Evolutionary conservation across 1,140 invertebrate genomes (phyloP), one percentile per base, ranked within the genome.

Genomic region (Condylostylus longicornis): DNA sequence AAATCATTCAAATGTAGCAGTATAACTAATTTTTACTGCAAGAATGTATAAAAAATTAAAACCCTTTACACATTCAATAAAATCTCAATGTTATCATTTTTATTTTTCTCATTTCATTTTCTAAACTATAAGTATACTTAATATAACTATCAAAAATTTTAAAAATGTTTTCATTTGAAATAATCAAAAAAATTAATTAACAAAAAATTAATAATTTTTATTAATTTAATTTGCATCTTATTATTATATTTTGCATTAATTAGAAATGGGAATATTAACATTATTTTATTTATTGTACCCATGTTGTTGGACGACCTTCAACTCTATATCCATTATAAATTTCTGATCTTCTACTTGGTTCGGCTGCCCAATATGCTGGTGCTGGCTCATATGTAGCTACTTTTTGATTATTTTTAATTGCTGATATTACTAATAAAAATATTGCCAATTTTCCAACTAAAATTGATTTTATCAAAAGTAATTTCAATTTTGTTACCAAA

Each of bases 381-480:
- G 47, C 45, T 20, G 58, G 54, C 18, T 58, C 53, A 22, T 58
- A 57, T 6, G 50, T 50, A 28, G 54, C 53, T 20, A 50, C 45
- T 41, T 44, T 46, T 42, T 58, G 58, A 46, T 53, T 48, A 42
- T 68, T 70, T 51, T 61, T 69, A 22, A 75, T 67, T 9, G 73
- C 69, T 42, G 73, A 74, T 8, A 75, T 44, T 21, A 70, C 58
- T 8, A 73, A 64, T 10, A 77, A 55, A 14, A 70, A 60, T 10
- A 77, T 63, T 0, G 72, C 74, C 40, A 75, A 44, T 47, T 75
- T 76, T 21, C 74, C 74, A 4, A 76, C 63, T 48, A 77, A 60
- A 18, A 74, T 58, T 2, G 71, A 71, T 43, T 74, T 74, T 21
- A 75, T 55, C n/a, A 77, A 48, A 62, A 74, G 65, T 38, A 75